Conservation (phyloP, 2,888 invertebrate genomes). For the Ophion obscuratus region DNA sequence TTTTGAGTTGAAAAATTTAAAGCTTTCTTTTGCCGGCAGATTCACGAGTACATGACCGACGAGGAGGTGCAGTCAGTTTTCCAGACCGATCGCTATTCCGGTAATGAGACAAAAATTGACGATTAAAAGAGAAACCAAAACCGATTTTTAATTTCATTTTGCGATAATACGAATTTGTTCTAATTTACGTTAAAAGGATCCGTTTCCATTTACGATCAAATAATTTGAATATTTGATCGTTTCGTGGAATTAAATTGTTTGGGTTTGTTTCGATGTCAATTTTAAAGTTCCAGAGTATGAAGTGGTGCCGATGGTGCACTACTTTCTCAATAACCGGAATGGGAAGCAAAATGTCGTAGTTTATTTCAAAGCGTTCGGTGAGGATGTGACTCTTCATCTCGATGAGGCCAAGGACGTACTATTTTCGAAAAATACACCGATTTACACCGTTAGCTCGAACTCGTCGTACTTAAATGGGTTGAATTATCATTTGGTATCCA, state of each 20-base stretch:
- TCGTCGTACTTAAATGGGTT: constrained; percentile 55
- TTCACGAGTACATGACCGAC: constrained; percentile 92
- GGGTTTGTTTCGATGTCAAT: not conserved
- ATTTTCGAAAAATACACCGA: constrained; percentile 62
- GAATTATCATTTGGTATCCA: constrained; percentile 21
- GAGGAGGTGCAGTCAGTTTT: constrained; percentile 91
- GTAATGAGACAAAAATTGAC: constrained; percentile 32
- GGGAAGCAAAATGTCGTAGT: constrained; percentile 42
- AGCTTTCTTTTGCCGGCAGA: constrained; percentile 86
- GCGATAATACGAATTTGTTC: too few relatives aligned
- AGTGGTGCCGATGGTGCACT: constrained; percentile 61
- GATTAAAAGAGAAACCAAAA: not conserved
- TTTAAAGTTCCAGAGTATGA: constrained; percentile 65
- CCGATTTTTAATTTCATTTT: too few relatives aligned
- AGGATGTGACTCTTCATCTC: constrained; percentile 61
- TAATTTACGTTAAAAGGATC: too few relatives aligned
- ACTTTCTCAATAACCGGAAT: constrained; percentile 29
- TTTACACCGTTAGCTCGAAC: constrained; percentile 63
- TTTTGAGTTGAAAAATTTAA: not conserved
- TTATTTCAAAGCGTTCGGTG: constrained; percentile 59
- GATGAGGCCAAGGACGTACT: constrained; percentile 58
- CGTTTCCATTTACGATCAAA: not conserved
- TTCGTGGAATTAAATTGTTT: not conserved
- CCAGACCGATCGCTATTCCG: constrained; percentile 87
- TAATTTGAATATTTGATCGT: not conserved